Percentiles rank a stretch among this genome's conserved stretches.
Evolutionary conservation across 2,113 vertebrate species (phyloP).

Genomic region (Varanus salvator): DNA sequence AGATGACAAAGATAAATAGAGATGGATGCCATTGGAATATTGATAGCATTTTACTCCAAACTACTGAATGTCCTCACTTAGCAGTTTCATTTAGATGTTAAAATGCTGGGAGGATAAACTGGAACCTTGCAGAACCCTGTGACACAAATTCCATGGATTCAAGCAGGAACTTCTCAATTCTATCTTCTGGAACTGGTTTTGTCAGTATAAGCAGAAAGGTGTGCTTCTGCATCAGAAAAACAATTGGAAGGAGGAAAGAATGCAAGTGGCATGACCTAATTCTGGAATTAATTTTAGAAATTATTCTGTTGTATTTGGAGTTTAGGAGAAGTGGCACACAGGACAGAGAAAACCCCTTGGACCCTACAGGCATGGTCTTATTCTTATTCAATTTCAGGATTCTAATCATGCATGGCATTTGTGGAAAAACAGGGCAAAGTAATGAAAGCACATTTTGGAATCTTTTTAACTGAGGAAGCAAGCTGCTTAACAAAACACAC

Average conservation of each 20-base stretch:
- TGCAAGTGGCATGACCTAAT: not conserved
- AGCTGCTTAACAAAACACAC: too few relatives aligned
- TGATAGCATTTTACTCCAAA: too few relatives aligned
- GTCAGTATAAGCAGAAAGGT: not conserved
- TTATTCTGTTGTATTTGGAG: not conserved
- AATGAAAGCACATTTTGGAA: not conserved
- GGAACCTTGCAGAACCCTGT: not conserved
- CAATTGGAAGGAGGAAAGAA: not conserved
- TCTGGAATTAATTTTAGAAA: not conserved
- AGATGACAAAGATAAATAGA: too few relatives aligned
- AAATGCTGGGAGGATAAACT: too few relatives aligned
- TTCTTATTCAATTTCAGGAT: not conserved
- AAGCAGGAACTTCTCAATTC: too few relatives aligned
- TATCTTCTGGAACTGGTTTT: too few relatives aligned
- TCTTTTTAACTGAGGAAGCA: too few relatives aligned
- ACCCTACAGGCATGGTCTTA: not conserved
- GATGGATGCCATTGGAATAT: too few relatives aligned
- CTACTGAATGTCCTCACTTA: too few relatives aligned
- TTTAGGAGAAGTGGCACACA: not conserved
- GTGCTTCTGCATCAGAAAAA: not conserved
- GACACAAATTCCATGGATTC: too few relatives aligned
- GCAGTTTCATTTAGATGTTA: too few relatives aligned
- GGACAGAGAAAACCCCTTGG: not conserved
- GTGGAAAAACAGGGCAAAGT: not conserved
- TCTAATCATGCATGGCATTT: not conserved